phyloP scores from a whole-genome alignment of 2,888 invertebrate species.

The Drosophila histrio region DNA sequence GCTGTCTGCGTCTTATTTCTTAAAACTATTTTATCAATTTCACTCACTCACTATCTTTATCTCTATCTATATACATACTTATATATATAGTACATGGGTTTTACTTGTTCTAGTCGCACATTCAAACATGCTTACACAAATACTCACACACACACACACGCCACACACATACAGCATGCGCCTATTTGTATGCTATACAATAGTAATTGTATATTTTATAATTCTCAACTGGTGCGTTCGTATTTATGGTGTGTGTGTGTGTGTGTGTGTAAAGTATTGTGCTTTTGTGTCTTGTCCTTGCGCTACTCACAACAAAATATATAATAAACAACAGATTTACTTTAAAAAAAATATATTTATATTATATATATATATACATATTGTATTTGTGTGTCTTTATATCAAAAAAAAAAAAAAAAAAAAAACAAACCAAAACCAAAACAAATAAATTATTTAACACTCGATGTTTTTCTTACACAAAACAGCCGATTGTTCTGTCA shows the following conservation, averaged over 20 bases:
- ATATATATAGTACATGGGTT: slow-evolving; percentile 36
- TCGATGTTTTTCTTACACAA: slow-evolving; percentile 74
- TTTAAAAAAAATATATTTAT: slow-evolving; percentile 35
- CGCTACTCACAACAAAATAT: slow-evolving; percentile 43
- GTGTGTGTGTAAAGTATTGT: slow-evolving; percentile 23
- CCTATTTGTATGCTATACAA: slow-evolving; percentile 33
- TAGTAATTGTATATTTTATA: slow-evolving; percentile 6
- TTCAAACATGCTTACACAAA: slow-evolving; percentile 21
- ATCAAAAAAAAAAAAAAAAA: slow-evolving; percentile 30
- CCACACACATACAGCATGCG: slow-evolving; percentile 30
- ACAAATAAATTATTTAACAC: slow-evolving; percentile 73
- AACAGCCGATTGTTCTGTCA: slow-evolving; percentile 23
- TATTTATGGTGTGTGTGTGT: slow-evolving; percentile 24
- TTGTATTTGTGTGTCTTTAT: slow-evolving; percentile 66
- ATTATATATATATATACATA: slow-evolving; percentile 47
- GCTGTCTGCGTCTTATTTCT: slow-evolving; percentile 44
- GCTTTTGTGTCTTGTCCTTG: slow-evolving; percentile 68
- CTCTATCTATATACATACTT: slow-evolving; percentile 17
- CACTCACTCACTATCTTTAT: neutral
- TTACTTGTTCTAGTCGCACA: slow-evolving; percentile 40
- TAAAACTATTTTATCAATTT: slow-evolving; percentile 12
- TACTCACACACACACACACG: slow-evolving; percentile 6
- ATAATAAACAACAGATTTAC: slow-evolving; percentile 24
- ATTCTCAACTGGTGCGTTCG: slow-evolving; percentile 33
- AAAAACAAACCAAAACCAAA: slow-evolving; percentile 33